Base-by-base conservation (phyloP, 2,888 invertebrate species). In the Melipona beecheii region DNA sequence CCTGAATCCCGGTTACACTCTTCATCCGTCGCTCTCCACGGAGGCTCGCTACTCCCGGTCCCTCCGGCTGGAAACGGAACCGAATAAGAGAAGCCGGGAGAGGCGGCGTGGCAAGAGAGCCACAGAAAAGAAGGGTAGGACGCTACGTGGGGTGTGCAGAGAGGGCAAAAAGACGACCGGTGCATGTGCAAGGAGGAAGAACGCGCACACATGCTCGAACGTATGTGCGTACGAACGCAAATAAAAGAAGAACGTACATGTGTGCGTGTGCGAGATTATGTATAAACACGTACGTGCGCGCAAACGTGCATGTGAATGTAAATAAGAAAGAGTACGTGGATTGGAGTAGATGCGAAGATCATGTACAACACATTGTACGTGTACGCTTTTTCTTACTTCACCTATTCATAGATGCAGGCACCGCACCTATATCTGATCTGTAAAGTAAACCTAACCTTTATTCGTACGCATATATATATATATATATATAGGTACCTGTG, bases 41-140 rank as follows among this genome's bases (percentile, higher is more conserved):
- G 68, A 74, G 70, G 58, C 43, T 70, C 43, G 0, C 4, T 4
- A 11, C 66, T 62, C 77, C 68, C 74, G 49, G 36, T 78, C 76
- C 74, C 80, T 77, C 58, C 75, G 65, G 75, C 78, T 84, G 84
- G 86, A 87, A 90, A 89, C 87, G 80, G 88, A 90, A 85, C 82
- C 86, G 85, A 88, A 90, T 85, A 88, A 87, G 86, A 88, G 85
- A 27, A 86, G 85, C 80, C 43, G 60, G 75, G 84, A 85, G 68
- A 58, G 56, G 15, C 76, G 81, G 70, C 72, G 78, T 72, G 75
- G 83, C 81, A 77, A 83, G 78, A 78, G 82, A 62, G 64, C 81
- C 64, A 65, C 74, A 69, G 73, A 69, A 79, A 81, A 65, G 31
- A 77, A 84, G 83, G 64, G 70, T 73, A 73, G 70, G 82, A 81